A percentile compares a stretch with the other conserved stretches of the same genome.
Conservation (phyloP, 1,140 invertebrate genomes). For the Tribolium castaneum region DNA sequence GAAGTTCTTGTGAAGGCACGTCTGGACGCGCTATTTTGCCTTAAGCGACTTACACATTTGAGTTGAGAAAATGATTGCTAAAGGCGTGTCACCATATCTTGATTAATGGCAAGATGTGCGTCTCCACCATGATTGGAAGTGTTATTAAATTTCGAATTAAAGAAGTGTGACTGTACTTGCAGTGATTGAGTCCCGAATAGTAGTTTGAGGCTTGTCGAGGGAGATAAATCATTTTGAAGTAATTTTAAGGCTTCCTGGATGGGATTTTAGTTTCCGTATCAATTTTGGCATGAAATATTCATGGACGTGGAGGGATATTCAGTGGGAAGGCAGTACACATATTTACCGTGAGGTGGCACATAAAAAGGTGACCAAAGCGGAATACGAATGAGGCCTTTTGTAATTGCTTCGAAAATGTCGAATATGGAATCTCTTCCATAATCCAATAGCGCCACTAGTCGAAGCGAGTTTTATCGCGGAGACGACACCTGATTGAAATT, state of each 20-base stretch:
- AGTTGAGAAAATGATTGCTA: not conserved
- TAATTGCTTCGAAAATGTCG: constrained; percentile 42
- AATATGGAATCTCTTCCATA: constrained; percentile 42
- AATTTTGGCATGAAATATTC: constrained; percentile 41
- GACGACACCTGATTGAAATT: constrained; percentile 35
- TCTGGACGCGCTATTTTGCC: not conserved
- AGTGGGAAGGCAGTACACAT: constrained; percentile 38
- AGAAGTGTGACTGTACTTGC: too few relatives aligned
- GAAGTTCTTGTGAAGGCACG: not conserved
- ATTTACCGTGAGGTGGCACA: constrained; percentile 28
- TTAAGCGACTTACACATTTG: not conserved
- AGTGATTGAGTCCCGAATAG: not conserved
- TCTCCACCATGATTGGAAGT: too few relatives aligned
- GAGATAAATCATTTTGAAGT: constrained; percentile 9
- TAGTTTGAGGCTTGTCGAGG: not conserved
- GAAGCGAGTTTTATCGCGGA: constrained; percentile 18
- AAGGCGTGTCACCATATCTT: not conserved
- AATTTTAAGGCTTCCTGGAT: constrained; percentile 19
- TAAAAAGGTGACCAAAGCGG: constrained; percentile 36
- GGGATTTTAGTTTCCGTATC: constrained; percentile 41
- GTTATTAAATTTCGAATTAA: too few relatives aligned
- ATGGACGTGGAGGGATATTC: constrained; percentile 34
- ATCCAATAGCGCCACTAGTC: constrained; percentile 37
- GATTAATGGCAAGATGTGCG: not conserved
- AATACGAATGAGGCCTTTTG: constrained; percentile 42